phyloP scores from a whole-genome alignment of 2,113 vertebrate species.

The Peromyscus californicus region DNA sequence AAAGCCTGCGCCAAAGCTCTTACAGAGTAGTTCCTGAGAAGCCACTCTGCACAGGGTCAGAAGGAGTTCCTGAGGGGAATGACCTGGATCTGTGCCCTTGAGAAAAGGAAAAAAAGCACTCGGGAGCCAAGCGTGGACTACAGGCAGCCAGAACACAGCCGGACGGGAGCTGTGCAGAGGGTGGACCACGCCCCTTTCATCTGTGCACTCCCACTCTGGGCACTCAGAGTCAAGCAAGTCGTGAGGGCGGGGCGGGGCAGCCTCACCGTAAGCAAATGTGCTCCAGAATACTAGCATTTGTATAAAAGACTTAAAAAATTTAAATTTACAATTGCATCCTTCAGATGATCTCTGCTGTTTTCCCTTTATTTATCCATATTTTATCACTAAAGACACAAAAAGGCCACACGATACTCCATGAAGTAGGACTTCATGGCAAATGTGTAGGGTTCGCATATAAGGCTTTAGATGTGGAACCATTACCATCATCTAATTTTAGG shows the following conservation, averaged over 20 bases:
- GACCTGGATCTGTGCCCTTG: not conserved
- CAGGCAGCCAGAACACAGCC: not conserved
- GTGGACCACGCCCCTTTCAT: accelerated
- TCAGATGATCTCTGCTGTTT: not conserved
- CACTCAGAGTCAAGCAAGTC: not conserved
- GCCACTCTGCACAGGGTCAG: not conserved
- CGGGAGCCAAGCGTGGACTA: not conserved
- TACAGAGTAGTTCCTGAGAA: not conserved
- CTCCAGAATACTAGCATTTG: not conserved
- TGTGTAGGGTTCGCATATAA: not conserved
- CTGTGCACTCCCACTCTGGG: not conserved
- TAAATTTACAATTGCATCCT: not conserved
- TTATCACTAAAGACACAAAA: not conserved
- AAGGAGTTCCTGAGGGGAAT: not conserved
- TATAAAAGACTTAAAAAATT: not conserved
- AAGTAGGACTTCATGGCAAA: not conserved
- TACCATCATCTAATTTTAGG: not conserved
- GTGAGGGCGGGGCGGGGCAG: not conserved
- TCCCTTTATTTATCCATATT: slow-evolving; percentile 10
- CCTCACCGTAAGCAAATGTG: not conserved
- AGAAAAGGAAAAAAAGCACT: not conserved
- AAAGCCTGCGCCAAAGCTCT: not conserved
- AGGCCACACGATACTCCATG: not conserved
- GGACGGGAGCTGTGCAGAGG: not conserved
- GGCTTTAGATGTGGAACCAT: not conserved